Evolutionary conservation across 2,113 vertebrate species (phyloP).

Genomic region (Orycteropus afer): DNA sequence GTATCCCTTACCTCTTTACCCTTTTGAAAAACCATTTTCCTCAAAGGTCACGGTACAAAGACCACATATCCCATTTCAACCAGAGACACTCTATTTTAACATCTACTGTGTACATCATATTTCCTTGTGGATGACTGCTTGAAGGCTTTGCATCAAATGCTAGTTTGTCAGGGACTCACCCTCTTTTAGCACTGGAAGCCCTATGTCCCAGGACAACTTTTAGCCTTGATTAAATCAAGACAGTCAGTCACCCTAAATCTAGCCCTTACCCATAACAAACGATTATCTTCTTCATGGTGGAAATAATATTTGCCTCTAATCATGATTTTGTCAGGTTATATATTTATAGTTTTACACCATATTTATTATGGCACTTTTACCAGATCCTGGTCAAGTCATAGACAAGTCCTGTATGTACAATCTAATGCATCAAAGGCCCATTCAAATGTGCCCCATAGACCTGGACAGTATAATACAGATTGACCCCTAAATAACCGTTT

Average conservation of each 20-base stretch:
- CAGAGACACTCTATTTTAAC: background rate
- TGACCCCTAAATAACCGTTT: background rate
- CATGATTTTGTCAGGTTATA: background rate
- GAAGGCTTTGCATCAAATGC: background rate
- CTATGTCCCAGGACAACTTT: background rate
- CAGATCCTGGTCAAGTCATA: background rate
- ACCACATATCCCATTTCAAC: background rate
- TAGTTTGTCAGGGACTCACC: background rate
- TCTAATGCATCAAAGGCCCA: background rate
- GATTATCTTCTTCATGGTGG: background rate
- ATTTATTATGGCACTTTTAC: background rate
- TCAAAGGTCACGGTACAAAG: background rate
- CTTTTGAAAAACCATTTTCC: background rate
- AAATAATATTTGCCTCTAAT: background rate
- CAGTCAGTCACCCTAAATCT: background rate
- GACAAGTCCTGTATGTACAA: background rate
- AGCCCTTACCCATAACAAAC: background rate
- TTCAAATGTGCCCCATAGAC: background rate
- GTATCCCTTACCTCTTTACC: too few relatives aligned
- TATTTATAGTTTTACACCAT: background rate
- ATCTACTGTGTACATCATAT: background rate
- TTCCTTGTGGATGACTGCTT: background rate
- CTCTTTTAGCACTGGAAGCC: background rate
- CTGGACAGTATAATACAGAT: background rate
- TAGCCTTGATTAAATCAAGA: background rate